Base-by-base conservation (phyloP, 2,113 vertebrate genomes). In the Podocnemis expansa region DNA sequence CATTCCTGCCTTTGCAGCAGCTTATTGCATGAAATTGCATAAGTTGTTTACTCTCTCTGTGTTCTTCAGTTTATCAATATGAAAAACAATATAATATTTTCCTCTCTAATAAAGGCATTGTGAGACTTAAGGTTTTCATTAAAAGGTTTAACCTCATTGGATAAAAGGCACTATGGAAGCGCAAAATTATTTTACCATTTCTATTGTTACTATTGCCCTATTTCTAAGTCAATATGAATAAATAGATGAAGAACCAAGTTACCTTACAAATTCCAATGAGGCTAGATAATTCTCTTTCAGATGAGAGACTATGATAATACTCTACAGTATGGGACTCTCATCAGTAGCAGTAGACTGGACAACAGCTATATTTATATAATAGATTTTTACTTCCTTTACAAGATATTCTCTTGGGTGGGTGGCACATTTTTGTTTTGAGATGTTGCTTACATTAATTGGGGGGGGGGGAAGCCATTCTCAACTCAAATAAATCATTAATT, bases 211-310 rank as follows among this genome's bases (percentile, higher is more conserved):
- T 63, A 75, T 47, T 1, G 0, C 13, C 52, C 43, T 8, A 29
- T 54, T 94, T 60, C 73, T 60, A 73, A 94, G 60, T n/a, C 83
- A 75, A 87, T 51, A 54, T 27, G 86, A 89, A 55, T 29, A 91
- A 82, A 75, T 80, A 34, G 45, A 73, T 47, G 0, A 1, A 21
- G 25, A 89, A 55, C 58, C 82, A 80, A 83, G 52, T 25, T 75
- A 60, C 8, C 9, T 51, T 54, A 83, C 31, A 83, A 85, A 91
- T n/a, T 75, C n/a, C 78, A 63, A 1, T 54, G 79, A 79, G 51
- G 52, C 11, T 41, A 38, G 19, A 75, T 60, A 87, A 52, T 4
- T 29, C 52, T 54, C 73, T 79, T 38, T 31, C 83, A 80, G 12
- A 34, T 83, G 75, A 76, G 17, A 79, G 0, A 63, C 25, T 38